Conservation (phyloP, 2,113 vertebrate species). For the Ammodytes dubius region DNA sequence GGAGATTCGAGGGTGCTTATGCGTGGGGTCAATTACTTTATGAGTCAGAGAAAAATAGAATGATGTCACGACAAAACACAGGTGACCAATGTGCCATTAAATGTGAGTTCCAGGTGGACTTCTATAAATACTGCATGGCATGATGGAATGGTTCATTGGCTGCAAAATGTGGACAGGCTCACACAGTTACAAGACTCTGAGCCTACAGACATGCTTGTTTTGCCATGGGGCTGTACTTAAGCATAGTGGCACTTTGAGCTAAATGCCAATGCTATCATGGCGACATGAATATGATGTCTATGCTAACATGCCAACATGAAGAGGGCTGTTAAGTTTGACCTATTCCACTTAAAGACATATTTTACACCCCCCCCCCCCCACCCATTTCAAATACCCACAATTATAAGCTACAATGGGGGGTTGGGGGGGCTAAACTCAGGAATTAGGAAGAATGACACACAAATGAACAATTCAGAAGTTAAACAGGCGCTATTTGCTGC, state of each 20-base stretch:
- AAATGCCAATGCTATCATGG: neutral
- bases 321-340: too few species aligned
- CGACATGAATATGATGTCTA: neutral
- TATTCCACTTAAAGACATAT: too few species aligned
- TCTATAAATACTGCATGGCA: neutral
- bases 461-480: too few species aligned
- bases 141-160: neutral
- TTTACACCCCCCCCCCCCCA: too few species aligned
- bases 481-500: too few species aligned
- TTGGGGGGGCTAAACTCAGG: too few species aligned
- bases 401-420: too few species aligned
- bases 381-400: too few species aligned
- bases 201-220: neutral
- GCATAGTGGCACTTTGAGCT: neutral
- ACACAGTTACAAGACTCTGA: neutral
- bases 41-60: slow-evolving; percentile 25
- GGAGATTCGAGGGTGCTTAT: slow-evolving; percentile 57
- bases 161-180: neutral
- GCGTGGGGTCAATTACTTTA: slow-evolving; percentile 72
- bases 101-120: neutral
- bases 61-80: slow-evolving; percentile 32
- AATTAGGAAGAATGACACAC: too few species aligned
- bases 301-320: too few species aligned
- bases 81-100: slow-evolving; percentile 13
- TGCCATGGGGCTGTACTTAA: neutral